Base-by-base conservation (phyloP, 2,888 invertebrate species). In the Orthosia incerta region DNA sequence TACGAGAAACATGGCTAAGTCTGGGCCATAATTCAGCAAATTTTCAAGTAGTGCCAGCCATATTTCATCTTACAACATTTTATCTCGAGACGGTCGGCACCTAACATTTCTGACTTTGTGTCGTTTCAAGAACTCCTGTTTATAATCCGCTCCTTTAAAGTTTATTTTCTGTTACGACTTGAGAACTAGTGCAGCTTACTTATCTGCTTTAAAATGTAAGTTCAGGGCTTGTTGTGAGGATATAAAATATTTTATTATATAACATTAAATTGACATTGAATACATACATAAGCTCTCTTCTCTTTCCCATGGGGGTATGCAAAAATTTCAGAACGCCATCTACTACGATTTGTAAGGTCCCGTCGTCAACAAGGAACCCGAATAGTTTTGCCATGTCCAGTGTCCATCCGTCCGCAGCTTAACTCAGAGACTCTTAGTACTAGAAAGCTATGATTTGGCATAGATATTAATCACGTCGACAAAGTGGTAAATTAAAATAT, bases 41-140 rank as follows among this genome's bases (percentile, higher is more conserved):
- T 91, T 92, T 89, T 72, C 75, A 72, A 83, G 80, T 82, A 75
- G 75, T 89, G 87, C 87, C 87, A 86, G 84, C 92, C 90, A 94
- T 95, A 93, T 93, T 93, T 95, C 94, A 94, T 93, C 91, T 91
- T 90, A 88, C 90, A 90, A 86, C 91, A 90, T 93, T 93, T 93
- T 94, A 93, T 93, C 92, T 92, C 83, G 90, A 93, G 92, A 92
- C 93, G 87, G 86, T 82, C 87, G 94, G 93, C 94, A 94, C 93
- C 94, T 87, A 92, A 91, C 91, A 90, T 92, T 92, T 91, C 91
- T 92, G 93, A 94, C 93, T 94, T 93, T 89, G 90, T 89, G 71
- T 81, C 69, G 68, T 71, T 48, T 61, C 55, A 23, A 63, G 20
- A 78, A 74, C 48, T 82, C 50, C 68, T 83, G 83, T 79, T 74